Conservation (phyloP, 2,113 vertebrate species). For the Cathartes aura region DNA sequence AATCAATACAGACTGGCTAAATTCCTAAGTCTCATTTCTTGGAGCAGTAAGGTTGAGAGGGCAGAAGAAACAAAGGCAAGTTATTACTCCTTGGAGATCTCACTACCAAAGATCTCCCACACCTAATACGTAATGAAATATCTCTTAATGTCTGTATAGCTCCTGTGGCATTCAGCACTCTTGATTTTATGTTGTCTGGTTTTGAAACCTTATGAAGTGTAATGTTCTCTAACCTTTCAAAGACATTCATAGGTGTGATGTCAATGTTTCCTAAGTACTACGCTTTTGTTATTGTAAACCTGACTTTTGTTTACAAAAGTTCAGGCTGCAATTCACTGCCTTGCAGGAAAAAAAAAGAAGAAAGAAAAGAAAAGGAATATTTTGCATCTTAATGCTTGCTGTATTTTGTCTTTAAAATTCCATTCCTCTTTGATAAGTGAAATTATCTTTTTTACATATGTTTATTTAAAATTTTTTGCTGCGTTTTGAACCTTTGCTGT, state of each 20-base stretch:
- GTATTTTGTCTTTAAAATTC: neutral
- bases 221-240: slow-evolving; percentile 20
- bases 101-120: neutral
- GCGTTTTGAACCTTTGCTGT: neutral
- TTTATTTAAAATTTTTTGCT: neutral
- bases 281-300: neutral
- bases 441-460: neutral
- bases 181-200: slow-evolving; percentile 6
- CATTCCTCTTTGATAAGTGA: neutral
- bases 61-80: neutral
- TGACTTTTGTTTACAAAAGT: slow-evolving; percentile 1
- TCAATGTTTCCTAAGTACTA: neutral
- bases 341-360: neutral
- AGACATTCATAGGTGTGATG: neutral
- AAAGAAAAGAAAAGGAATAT: rapidly evolving
- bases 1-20: neutral
- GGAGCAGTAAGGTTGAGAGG: neutral
- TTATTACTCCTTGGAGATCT: neutral
- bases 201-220: slow-evolving; percentile 30
- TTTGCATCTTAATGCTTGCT: neutral
- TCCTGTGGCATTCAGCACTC: neutral
- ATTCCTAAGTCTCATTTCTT: neutral
- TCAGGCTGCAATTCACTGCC: neutral
- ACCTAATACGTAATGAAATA: neutral
- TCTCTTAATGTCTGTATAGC: neutral